Conservation (phyloP, 2,888 invertebrate genomes). For the Minunthozetes semirufus region DNA sequence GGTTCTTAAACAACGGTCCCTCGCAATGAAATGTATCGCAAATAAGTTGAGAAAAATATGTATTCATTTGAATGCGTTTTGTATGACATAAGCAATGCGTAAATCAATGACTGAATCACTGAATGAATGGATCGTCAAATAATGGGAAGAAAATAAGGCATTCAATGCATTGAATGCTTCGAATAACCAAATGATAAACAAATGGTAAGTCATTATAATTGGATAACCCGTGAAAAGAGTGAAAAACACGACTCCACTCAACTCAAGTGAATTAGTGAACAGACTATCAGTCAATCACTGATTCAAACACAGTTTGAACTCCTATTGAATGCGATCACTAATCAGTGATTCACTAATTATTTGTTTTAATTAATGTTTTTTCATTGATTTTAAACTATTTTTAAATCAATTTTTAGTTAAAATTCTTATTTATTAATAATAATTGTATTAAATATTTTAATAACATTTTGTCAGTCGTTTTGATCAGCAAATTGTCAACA, state of each 20-base stretch:
- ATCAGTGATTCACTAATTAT: too few relatives aligned
- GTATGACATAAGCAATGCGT: slow-evolving; percentile 18
- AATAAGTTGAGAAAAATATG: neutral
- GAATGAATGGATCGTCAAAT: neutral
- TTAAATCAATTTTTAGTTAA: too few relatives aligned
- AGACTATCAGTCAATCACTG: too few relatives aligned
- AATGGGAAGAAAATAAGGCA: neutral
- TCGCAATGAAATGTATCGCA: neutral
- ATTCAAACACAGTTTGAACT: too few relatives aligned
- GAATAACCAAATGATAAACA: neutral
- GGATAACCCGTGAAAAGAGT: neutral
- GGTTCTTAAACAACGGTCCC: neutral
- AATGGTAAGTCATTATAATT: neutral
- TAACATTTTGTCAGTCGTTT: too few relatives aligned
- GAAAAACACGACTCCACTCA: neutral
- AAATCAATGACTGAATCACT: slow-evolving; percentile 14
- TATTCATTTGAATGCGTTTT: neutral
- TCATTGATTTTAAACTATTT: too few relatives aligned
- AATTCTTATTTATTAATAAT: too few relatives aligned
- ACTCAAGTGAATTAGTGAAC: too few relatives aligned
- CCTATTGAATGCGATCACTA: too few relatives aligned
- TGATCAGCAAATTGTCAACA: too few relatives aligned
- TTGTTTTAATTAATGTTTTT: too few relatives aligned
- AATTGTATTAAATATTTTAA: too few relatives aligned
- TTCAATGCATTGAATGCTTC: neutral